Percentiles rank a stretch among this genome's conserved stretches.
Conservation (phyloP, 2,888 invertebrate genomes). For the Mythimna ferrago region DNA sequence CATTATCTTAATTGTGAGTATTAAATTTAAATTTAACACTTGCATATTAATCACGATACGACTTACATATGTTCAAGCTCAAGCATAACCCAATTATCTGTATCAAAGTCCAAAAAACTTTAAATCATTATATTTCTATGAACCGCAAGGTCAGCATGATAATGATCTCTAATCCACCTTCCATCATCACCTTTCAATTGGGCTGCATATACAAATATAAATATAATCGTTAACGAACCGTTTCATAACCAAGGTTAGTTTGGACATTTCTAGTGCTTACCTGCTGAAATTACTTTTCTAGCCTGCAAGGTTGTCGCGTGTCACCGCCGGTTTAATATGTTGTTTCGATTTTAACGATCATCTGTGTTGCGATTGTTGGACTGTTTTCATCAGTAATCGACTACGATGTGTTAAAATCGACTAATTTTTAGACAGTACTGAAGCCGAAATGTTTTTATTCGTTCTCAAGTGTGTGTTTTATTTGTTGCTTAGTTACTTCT, state of each 20-base stretch:
- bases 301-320: conserved; percentile 45
- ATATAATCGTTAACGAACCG: conserved; percentile 33
- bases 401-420: conserved; percentile 4
- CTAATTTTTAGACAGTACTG: background rate
- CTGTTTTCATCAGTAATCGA: conserved; percentile 18
- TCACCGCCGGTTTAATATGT: conserved; percentile 2
- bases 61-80: background rate
- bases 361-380: conserved; percentile 11
- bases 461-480: background rate
- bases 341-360: conserved; percentile 31
- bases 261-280: conserved; percentile 52
- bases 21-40: conserved; percentile 12
- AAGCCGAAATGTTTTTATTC: background rate
- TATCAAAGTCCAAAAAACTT: conserved; percentile 9
- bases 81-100: background rate
- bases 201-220: conserved; percentile 37
- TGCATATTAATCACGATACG: conserved; percentile 16
- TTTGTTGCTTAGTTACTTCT: too few species aligned
- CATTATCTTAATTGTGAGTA: background rate
- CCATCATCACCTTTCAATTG: conserved; percentile 23
- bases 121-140: conserved; percentile 18
- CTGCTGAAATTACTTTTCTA: conserved; percentile 48
- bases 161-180: conserved; percentile 19
- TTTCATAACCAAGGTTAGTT: conserved; percentile 49
- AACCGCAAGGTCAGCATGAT: conserved; percentile 20